Conservation (phyloP, 2,113 vertebrate species). For the Microcebus murinus region DNA sequence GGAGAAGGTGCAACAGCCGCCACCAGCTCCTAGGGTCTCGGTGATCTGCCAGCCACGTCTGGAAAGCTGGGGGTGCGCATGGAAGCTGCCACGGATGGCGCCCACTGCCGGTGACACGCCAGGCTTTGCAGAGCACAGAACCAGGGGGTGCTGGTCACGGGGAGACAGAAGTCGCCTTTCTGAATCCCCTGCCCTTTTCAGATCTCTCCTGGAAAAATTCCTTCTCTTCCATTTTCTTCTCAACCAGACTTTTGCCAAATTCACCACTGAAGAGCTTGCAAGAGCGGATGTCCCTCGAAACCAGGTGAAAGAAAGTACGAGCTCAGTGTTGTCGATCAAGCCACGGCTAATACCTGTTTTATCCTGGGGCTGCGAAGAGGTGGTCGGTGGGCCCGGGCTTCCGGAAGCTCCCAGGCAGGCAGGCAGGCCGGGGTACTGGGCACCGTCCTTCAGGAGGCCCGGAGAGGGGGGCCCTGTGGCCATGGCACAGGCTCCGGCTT, state of each 20-base stretch:
- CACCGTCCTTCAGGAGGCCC: background rate
- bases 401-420: background rate
- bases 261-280: no score
- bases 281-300: background rate
- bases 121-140: background rate
- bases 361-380: background rate
- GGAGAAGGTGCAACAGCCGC: background rate
- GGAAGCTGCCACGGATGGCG: background rate
- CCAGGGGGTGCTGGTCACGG: background rate
- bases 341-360: accelerated
- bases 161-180: background rate
- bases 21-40: accelerated
- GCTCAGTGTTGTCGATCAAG: accelerated
- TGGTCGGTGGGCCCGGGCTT: no score
- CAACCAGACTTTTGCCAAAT: background rate
- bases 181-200: background rate
- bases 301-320: background rate
- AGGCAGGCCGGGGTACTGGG: accelerated
- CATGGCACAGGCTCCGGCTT: background rate
- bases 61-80: background rate
- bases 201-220: background rate
- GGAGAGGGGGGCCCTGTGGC: accelerated
- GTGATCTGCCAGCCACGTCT: accelerated
- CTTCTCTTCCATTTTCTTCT: background rate
- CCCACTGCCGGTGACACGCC: accelerated